Conservation (phyloP, 2,797 vertebrate genomes). For the Emydoidea blandingii region DNA sequence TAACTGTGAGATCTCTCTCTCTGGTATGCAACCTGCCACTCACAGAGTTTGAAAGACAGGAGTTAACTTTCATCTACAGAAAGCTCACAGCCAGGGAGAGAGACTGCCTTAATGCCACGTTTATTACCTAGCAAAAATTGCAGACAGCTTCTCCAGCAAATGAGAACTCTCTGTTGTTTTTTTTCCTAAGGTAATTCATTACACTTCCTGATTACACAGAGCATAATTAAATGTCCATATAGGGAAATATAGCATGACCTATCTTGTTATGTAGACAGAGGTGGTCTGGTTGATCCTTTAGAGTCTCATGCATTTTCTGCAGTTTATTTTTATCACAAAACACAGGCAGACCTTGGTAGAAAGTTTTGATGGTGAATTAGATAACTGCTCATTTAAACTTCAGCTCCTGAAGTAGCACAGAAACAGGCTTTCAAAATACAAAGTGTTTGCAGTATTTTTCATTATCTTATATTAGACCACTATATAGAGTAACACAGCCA, state of each 20-base stretch:
- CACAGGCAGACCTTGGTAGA: not conserved
- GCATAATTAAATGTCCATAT: constrained; percentile 34
- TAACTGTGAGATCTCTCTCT: constrained; percentile 40
- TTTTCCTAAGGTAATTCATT: constrained; percentile 39
- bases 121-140: constrained; percentile 52
- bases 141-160: constrained; percentile 19
- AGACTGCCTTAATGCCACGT: constrained; percentile 15
- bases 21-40: constrained; percentile 66
- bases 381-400: constrained; percentile 37
- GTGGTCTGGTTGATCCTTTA: not conserved
- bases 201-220: constrained; percentile 31
- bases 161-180: constrained; percentile 28
- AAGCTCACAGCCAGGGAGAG: constrained; percentile 48
- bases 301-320: not conserved
- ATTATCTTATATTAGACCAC: constrained; percentile 40
- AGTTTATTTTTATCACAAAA: constrained; percentile 6
- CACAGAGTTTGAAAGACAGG: constrained; percentile 37
- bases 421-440: constrained; percentile 42
- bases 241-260: constrained; percentile 11
- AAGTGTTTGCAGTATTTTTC: not conserved
- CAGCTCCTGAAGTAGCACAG: not conserved
- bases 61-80: constrained; percentile 75
- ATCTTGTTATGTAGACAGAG: constrained; percentile 10
- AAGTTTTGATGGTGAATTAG: constrained; percentile 34
- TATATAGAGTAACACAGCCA: constrained; percentile 15